Evolutionary conservation across 2,113 vertebrate genomes (phyloP), one percentile per base, ranked within the genome.

Genomic region (Empidonax traillii): DNA sequence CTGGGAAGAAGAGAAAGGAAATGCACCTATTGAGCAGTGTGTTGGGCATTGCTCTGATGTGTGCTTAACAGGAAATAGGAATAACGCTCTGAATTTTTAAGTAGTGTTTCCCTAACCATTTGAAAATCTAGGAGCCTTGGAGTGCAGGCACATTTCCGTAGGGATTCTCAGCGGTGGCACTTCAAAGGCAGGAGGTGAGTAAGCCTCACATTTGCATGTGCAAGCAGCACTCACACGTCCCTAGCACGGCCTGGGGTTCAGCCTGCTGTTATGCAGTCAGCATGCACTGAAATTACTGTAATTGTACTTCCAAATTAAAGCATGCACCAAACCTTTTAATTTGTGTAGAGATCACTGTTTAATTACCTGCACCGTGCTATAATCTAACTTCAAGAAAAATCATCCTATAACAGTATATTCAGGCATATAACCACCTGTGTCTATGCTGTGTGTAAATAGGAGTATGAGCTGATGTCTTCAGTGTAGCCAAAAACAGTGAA

Each of bases 101-200:
- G 53, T 15, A 75, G n/a, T 37, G 69, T 84, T 96, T 79, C 88
- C 90, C 41, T 75, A 92, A 84, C 6, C n/a, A 63, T 79, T 71
- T 44, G 52, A 74, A 87, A 81, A 65, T n/a, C 12, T n/a, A 11
- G 1, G 52, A 85, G 77, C 61, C 66, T 13, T 13, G 80, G 79
- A 86, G 79, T 2, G 52, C 66, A 27, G 61, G 94, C 69, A 28
- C 47, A 73, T 94, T 87, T 92, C 39, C 94, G 62, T 6, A 7
- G 93, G 79, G 81, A 58, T 56, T n/a, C 63, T 44, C 88, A 53
- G 93, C 5, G 31, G 87, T 35, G 20, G 72, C 55, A 46, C 90
- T 95, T 96, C 93, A 94, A 93, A 96, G 95, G 89, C 88, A 58
- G n/a, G 7, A 6, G 56, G 83, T 92, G 90, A 93, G 83, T 67